Evolutionary conservation across 2,113 vertebrate species (phyloP).

Genomic region (Centrocercus urophasianus): DNA sequence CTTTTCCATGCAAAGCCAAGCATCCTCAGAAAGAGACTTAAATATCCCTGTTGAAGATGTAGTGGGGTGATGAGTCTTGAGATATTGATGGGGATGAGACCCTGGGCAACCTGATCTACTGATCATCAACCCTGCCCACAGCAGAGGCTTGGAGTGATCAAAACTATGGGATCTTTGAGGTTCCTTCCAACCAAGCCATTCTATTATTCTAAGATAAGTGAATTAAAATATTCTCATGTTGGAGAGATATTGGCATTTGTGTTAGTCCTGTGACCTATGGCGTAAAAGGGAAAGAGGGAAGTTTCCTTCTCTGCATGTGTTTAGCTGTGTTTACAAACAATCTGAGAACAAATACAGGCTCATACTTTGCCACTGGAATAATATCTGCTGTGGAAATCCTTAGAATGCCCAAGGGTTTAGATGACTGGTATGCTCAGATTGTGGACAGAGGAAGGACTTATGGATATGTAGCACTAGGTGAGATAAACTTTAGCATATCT

Average conservation of each 20-base stretch:
- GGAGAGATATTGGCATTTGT: neutral
- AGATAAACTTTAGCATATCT: neutral
- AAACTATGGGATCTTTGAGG: too few relatives aligned
- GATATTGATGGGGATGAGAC: too few relatives aligned
- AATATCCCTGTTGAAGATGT: neutral
- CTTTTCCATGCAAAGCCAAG: neutral
- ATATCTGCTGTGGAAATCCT: neutral
- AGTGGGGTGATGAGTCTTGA: fast-evolving
- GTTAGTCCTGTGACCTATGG: neutral
- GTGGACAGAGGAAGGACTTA: neutral
- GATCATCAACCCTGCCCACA: too few relatives aligned
- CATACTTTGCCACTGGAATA: neutral
- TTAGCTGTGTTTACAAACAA: neutral
- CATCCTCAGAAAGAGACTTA: fast-evolving
- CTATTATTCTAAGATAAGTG: neutral
- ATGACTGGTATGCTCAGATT: neutral
- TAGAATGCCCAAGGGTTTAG: neutral
- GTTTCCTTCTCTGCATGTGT: neutral
- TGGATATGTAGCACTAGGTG: neutral
- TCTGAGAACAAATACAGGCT: neutral
- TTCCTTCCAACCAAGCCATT: too few relatives aligned
- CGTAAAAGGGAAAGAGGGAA: neutral
- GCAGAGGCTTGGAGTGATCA: too few relatives aligned
- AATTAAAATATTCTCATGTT: neutral
- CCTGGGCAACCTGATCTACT: too few relatives aligned